Base-by-base conservation (phyloP, 2,113 vertebrate genomes). In the Nettapus auritus region DNA sequence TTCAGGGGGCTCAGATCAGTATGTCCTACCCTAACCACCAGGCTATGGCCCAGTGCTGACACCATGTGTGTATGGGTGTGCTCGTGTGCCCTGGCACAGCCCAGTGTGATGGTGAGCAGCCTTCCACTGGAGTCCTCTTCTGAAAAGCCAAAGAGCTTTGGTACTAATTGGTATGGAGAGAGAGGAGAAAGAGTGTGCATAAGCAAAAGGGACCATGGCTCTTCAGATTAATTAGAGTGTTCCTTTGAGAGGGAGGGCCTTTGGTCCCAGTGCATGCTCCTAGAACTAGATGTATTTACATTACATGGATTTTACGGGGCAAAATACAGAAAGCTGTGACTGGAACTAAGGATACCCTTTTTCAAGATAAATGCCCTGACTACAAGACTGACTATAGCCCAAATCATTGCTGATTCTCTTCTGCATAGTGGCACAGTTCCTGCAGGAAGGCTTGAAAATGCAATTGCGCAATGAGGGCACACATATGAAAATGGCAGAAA, bases 41-140 rank as follows among this genome's bases (percentile, higher is more conserved):
- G 33, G 46, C 1, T 0, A 50, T 19, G 66, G 66, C 38, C 56
- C 14, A 2, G 21, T 1, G 22, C 33, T 1, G 46, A 44, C 52
- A 18, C 1, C 0, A 11, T 31, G 55, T 6, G 12, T 16, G 1
- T 9, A 1, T 0, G 5, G 14, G 6, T 9, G 31, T 6, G 10
- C 0, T 9, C 12, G 8, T 15, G 53, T 50, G 34, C 50, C 2
- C 0, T 1, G 7, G 21, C 8, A 28, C 9, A 20, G 31, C 64
- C 6, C 0, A 0, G 25, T 26, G 52, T 0, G 21, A 31, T 31
- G 36, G 12, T 1, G 2, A 36, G 20, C 48, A 77, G 11, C 55
- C 57, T 38, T 59, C 18, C 33, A 2, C 40, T 25, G 2, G 31
- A 42, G 23, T 36, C 44, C 62, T 59, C 46, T 28, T 59, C 56